Evolutionary conservation across 2,113 vertebrate species (phyloP).

Genomic region (Trogon melanurus): DNA sequence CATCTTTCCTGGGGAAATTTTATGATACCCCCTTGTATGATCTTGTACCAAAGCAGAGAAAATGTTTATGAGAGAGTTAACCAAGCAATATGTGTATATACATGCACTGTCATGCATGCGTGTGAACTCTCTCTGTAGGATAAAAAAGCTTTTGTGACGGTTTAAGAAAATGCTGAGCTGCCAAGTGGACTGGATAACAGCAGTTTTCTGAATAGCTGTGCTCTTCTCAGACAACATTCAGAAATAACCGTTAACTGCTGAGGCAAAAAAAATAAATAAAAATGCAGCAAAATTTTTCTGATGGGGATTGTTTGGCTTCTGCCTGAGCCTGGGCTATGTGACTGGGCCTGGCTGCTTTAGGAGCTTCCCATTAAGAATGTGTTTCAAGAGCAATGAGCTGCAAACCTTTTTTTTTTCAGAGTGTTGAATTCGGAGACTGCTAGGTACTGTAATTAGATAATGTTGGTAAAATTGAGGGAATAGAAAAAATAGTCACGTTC

Average conservation of each 20-base stretch:
- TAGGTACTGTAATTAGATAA: background rate
- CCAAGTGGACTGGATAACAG: background rate
- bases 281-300: background rate
- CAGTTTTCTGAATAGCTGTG: background rate
- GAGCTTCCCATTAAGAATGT: background rate
- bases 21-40: background rate
- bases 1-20: background rate
- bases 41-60: background rate
- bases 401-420: background rate
- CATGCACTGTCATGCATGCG: background rate
- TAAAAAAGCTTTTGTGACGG: conserved; percentile 16
- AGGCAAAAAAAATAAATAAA: conserved; percentile 9
- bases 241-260: conserved; percentile 23
- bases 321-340: background rate
- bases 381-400: background rate
- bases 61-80: conserved; percentile 11
- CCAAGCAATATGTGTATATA: background rate
- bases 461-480: background rate
- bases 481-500: conserved; percentile 18
- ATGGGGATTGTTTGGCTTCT: background rate
- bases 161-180: background rate
- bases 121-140: background rate
- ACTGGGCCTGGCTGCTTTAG: background rate
- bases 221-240: background rate
- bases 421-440: background rate